Evolutionary conservation across 2,888 invertebrate species (phyloP).

Genomic region (Pammene aurita): DNA sequence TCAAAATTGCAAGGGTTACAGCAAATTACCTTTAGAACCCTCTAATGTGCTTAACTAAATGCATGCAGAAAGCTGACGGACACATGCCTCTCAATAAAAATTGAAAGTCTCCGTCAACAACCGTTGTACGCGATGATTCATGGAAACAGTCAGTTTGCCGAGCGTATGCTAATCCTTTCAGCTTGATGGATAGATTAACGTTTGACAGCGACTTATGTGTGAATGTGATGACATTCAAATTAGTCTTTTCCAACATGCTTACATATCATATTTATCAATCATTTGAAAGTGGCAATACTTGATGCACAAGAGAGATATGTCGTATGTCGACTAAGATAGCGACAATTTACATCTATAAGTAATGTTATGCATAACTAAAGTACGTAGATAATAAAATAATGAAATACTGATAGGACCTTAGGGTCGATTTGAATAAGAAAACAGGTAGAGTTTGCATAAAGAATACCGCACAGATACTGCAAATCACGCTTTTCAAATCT

Average conservation of each 20-base stretch:
- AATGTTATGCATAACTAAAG: constrained; percentile 1
- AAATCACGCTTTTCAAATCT: constrained; percentile 33
- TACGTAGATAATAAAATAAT: constrained; percentile 1
- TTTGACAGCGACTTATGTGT: constrained; percentile 39
- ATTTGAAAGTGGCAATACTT: neutral
- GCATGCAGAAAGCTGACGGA: constrained; percentile 9
- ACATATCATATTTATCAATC: constrained; percentile 34
- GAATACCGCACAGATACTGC: constrained; percentile 15
- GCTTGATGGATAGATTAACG: constrained; percentile 35
- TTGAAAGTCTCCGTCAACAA: constrained; percentile 39
- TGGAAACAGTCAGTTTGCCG: constrained; percentile 29
- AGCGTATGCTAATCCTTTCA: constrained; percentile 36
- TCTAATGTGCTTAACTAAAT: constrained; percentile 10
- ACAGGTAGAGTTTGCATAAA: constrained; percentile 17
- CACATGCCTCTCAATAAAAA: constrained; percentile 38
- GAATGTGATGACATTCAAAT: constrained; percentile 41
- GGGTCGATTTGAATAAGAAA: constrained; percentile 2
- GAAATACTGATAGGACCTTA: constrained; percentile 1
- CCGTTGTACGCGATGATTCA: constrained; percentile 36
- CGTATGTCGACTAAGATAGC: neutral
- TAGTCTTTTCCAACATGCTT: constrained; percentile 32
- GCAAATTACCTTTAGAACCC: constrained; percentile 19
- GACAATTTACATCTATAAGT: neutral
- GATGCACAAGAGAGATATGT: neutral
- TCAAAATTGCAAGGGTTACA: neutral